These are phyloP conservation scores for Caenorhabditis afra DNA, from an alignment of 2,888 invertebrate genomes.

Conservation along the genomic window DNA sequence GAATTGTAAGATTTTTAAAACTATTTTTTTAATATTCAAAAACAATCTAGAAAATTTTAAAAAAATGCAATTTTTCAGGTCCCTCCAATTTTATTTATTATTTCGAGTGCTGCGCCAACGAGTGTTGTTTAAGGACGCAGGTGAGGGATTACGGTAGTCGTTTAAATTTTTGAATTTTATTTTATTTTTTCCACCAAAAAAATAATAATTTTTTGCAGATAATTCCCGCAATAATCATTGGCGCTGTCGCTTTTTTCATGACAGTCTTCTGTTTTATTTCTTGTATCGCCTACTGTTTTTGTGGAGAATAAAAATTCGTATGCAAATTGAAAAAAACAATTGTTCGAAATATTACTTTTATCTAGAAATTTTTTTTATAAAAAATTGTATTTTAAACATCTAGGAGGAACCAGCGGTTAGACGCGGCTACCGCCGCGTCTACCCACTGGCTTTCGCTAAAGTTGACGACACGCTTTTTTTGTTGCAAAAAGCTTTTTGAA, in stretches of 20 bases:
- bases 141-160: conserved; percentile 7
- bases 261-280: conserved; percentile 11
- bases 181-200: neutral
- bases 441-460: too few relatives aligned
- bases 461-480: too few relatives aligned
- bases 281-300: conserved; percentile 24
- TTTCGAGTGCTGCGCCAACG: conserved; percentile 55
- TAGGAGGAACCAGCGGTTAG: too few relatives aligned
- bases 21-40: too few relatives aligned
- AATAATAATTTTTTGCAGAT: conserved; percentile 7
- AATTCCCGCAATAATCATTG: conserved; percentile 26
- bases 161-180: neutral
- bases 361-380: too few relatives aligned
- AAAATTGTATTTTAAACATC: too few relatives aligned
- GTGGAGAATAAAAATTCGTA: conserved; percentile 26
- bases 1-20: too few relatives aligned
- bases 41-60: neutral
- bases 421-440: too few relatives aligned
- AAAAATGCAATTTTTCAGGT: conserved; percentile 30
- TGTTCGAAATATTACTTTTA: too few relatives aligned
- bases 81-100: conserved; percentile 50
- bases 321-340: too few relatives aligned
- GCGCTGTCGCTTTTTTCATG: conserved; percentile 4
- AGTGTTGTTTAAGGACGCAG: conserved; percentile 57
- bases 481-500: too few relatives aligned